These are phyloP conservation scores for Mirounga angustirostris DNA, from an alignment of 2,113 vertebrate species.

Conservation along the genomic window DNA sequence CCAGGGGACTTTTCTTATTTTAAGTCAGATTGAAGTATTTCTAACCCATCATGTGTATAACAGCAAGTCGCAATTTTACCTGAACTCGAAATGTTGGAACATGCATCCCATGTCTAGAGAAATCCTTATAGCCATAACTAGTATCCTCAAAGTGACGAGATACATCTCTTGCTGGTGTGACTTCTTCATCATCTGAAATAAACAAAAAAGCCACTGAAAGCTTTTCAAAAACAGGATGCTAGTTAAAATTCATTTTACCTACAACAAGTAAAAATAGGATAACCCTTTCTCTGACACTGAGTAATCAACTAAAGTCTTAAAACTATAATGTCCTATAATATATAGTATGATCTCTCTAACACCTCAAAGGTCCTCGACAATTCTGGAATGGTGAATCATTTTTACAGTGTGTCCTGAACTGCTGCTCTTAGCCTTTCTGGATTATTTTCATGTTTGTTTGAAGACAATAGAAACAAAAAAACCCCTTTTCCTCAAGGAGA, in stretches of 20 bases:
- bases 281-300: conserved; percentile 27
- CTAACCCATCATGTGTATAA: not conserved
- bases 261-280: conserved; percentile 40
- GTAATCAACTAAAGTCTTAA: conserved; percentile 48
- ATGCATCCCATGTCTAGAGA: conserved; percentile 96
- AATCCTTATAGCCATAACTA: conserved; percentile 98
- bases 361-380: not conserved
- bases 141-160: conserved; percentile 98
- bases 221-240: conserved; percentile 51
- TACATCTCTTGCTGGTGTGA: conserved; percentile 92
- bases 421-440: not conserved
- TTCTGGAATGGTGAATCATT: not conserved
- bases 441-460: conserved; percentile 50
- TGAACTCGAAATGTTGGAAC: conserved; percentile 98
- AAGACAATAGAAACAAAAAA: conserved; percentile 52
- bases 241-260: conserved; percentile 59
- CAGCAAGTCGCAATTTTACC: conserved; percentile 86
- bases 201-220: conserved; percentile 39
- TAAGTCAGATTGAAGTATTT: not conserved
- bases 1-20: not conserved
- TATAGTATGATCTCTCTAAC: not conserved
- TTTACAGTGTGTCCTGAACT: not conserved
- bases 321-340: not conserved
- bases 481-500: not conserved
- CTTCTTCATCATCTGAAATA: conserved; percentile 93